phyloP scores from a whole-genome alignment of 2,797 vertebrate species.

The Parauchenoglanis punctatus region DNA sequence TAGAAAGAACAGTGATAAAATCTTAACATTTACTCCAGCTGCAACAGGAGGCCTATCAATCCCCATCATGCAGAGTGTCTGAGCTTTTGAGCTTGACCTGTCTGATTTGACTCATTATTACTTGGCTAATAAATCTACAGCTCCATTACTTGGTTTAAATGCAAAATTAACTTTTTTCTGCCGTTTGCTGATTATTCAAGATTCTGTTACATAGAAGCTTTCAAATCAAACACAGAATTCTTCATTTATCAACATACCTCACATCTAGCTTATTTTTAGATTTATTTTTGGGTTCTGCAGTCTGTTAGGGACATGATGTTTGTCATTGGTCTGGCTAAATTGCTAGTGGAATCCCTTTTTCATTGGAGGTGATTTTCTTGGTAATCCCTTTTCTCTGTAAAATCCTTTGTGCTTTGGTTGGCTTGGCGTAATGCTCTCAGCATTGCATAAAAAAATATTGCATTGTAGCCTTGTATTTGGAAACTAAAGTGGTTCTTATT shows the following conservation, averaged over 20 bases:
- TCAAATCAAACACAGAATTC: neutral
- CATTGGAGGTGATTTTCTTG: neutral
- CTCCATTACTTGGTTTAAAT: slow-evolving; percentile 67
- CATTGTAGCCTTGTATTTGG: neutral
- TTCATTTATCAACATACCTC: neutral
- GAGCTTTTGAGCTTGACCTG: slow-evolving; percentile 46
- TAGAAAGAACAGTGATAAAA: slow-evolving; percentile 47
- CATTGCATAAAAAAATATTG: neutral
- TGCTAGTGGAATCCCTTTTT: neutral
- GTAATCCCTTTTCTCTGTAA: neutral
- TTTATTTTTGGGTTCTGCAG: neutral
- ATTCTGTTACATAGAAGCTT: neutral
- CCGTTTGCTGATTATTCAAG: neutral
- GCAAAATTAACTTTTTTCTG: slow-evolving; percentile 32
- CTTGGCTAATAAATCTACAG: slow-evolving; percentile 62
- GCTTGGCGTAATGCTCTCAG: neutral
- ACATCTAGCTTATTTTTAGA: neutral
- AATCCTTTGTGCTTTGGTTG: neutral
- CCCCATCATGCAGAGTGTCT: slow-evolving; percentile 8
- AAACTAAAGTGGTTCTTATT: neutral
- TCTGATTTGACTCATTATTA: slow-evolving; percentile 50
- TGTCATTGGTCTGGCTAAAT: neutral
- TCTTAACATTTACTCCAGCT: slow-evolving; percentile 50
- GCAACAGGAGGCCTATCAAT: slow-evolving; percentile 29
- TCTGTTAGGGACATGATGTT: neutral